A percentile compares a stretch with the other conserved stretches of the same genome.
These are phyloP conservation scores for Argyresthia goedartella DNA, from an alignment of 2,888 invertebrate species.

Conservation along the genomic window DNA sequence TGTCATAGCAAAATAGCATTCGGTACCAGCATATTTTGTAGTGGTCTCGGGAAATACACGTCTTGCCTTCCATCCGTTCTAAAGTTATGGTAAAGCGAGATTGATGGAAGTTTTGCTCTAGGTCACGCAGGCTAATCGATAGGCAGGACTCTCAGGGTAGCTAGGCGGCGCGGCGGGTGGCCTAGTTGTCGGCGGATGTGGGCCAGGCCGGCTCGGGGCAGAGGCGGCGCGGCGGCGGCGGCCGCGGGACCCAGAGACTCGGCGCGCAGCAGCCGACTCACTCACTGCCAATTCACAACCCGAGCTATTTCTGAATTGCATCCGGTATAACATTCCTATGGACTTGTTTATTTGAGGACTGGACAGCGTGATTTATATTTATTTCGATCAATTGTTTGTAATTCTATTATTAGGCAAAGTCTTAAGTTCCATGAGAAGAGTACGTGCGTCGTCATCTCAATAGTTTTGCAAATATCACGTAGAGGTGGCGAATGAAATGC, in stretches of 20 bases:
- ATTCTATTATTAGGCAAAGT: not conserved
- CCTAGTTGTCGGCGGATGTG: conserved; percentile 38
- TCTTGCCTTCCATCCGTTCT: no score
- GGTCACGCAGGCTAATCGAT: not conserved
- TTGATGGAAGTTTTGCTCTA: not conserved
- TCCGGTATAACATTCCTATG: not conserved
- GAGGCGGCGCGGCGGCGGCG: no score
- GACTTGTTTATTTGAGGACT: not conserved
- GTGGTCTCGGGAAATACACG: no score
- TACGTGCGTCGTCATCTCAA: not conserved
- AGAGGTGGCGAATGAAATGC: conserved; percentile 32
- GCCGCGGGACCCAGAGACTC: conserved; percentile 13
- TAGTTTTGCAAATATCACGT: conserved; percentile 25
- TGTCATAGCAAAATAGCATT: not conserved
- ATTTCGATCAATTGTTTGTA: no score
- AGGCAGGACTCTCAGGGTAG: conserved; percentile 15
- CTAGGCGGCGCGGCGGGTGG: conserved; percentile 39
- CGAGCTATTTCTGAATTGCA: not conserved
- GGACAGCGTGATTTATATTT: no score
- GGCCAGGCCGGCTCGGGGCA: conserved; percentile 17
- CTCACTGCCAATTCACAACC: not conserved
- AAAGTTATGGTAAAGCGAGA: no score
- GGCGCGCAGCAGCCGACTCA: not conserved
- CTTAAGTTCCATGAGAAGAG: no score
- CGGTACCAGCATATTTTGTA: not conserved